Conservation (phyloP, 2,113 vertebrate genomes). For the Emberiza fucata region DNA sequence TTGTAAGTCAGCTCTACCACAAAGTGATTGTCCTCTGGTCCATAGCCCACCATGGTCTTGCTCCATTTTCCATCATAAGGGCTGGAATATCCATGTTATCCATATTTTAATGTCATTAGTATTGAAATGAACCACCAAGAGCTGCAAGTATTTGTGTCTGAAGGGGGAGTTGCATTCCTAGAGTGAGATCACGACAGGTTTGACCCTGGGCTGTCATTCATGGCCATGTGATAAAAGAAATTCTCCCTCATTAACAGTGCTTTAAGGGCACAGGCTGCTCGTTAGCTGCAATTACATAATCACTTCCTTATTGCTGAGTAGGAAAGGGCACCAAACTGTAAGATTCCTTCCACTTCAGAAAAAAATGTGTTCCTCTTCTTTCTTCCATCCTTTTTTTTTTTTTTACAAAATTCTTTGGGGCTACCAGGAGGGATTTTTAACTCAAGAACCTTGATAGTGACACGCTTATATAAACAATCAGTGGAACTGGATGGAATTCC, state of each 20-base stretch:
- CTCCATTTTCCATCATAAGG: constrained; percentile 99
- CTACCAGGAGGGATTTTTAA: not conserved
- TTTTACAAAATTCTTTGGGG: not conserved
- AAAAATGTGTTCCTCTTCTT: rapidly evolving
- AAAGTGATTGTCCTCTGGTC: constrained; percentile 91
- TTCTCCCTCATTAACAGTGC: not conserved
- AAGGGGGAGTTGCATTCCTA: not conserved
- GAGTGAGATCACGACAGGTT: not conserved
- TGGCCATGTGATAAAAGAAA: rapidly evolving
- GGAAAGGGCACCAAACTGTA: not conserved
- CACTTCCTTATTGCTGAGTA: not conserved
- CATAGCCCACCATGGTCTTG: constrained; percentile 98
- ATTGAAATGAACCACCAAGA: not conserved
- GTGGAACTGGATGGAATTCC: rapidly evolving
- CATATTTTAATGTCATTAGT: not conserved
- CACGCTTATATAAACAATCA: rapidly evolving
- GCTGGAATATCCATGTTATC: constrained; percentile 63
- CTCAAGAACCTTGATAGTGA: not conserved
- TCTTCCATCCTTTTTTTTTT: not conserved
- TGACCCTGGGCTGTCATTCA: not conserved
- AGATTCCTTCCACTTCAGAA: not conserved
- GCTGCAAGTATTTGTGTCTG: rapidly evolving
- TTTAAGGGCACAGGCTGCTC: not conserved
- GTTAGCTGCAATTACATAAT: not conserved
- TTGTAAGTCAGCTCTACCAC: constrained; percentile 96